A percentile compares a stretch with the other conserved stretches of the same genome.
These are phyloP conservation scores for Phoxinus dragarum DNA, from an alignment of 2,797 vertebrate genomes.

Conservation along the genomic window DNA sequence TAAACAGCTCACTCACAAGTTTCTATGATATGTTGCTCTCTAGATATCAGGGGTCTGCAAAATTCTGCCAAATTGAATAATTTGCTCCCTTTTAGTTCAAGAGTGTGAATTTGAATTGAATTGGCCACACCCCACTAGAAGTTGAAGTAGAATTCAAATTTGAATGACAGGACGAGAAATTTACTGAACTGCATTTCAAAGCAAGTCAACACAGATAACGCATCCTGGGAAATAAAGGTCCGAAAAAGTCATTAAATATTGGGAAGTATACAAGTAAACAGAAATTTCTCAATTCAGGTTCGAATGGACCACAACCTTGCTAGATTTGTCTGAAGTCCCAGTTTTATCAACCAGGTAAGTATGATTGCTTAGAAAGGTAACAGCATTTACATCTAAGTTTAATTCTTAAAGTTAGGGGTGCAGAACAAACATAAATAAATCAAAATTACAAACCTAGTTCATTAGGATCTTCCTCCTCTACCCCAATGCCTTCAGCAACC, in stretches of 20 bases:
- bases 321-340: not conserved
- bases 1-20: not conserved
- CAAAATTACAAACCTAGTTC: slow-evolving; percentile 61
- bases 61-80: not conserved
- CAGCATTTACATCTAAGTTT: not conserved
- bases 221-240: not conserved
- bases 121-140: not conserved
- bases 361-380: not conserved
- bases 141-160: not conserved
- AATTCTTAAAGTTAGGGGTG: not conserved
- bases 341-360: not conserved
- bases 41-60: not conserved
- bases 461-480: slow-evolving; percentile 71
- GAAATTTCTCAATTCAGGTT: not conserved
- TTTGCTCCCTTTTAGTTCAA: not conserved
- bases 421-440: not conserved
- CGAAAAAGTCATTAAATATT: not conserved
- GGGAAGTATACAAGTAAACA: not conserved
- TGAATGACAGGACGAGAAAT: not conserved
- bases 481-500: slow-evolving; percentile 83
- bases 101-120: not conserved
- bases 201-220: not conserved
- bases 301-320: not conserved
- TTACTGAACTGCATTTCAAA: not conserved
- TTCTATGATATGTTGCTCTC: not conserved